Evolutionary conservation across 1,140 invertebrate genomes (phyloP).

Genomic region (Zaprionus africanus): DNA sequence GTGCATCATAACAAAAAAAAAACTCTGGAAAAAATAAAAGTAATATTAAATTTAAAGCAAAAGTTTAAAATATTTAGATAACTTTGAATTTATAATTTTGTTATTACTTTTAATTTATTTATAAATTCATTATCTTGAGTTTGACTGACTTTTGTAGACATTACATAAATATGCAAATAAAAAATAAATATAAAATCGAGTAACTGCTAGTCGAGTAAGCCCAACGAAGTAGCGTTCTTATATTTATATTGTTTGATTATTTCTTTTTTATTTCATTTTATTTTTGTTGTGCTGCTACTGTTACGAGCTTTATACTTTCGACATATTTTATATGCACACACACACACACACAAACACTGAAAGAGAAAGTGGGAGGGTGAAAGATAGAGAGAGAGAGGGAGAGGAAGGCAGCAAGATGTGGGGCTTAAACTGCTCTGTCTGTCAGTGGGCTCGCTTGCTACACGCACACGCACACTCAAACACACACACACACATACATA

Average conservation of each 20-base stretch:
- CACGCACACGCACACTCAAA: constrained; percentile 25
- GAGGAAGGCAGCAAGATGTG: neutral
- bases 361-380: neutral
- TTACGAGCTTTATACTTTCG: constrained; percentile 58
- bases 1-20: too few relatives aligned
- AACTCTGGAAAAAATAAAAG: too few relatives aligned
- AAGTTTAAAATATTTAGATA: too few relatives aligned
- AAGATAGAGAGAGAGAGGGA: neutral
- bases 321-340: constrained; percentile 60
- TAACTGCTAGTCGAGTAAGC: constrained; percentile 9
- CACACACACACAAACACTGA: neutral
- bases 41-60: too few relatives aligned
- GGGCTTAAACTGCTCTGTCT: neutral
- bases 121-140: too few relatives aligned
- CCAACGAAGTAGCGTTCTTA: neutral
- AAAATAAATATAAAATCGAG: too few relatives aligned
- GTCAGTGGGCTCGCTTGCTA: neutral
- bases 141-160: too few relatives aligned
- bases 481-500: constrained; percentile 27
- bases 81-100: too few relatives aligned
- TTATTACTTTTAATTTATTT: too few relatives aligned
- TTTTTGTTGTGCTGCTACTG: constrained; percentile 50
- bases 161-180: too few relatives aligned
- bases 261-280: constrained; percentile 57
- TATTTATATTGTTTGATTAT: constrained; percentile 39